Conservation (phyloP, 2,888 invertebrate species). For the Idaea aversata region DNA sequence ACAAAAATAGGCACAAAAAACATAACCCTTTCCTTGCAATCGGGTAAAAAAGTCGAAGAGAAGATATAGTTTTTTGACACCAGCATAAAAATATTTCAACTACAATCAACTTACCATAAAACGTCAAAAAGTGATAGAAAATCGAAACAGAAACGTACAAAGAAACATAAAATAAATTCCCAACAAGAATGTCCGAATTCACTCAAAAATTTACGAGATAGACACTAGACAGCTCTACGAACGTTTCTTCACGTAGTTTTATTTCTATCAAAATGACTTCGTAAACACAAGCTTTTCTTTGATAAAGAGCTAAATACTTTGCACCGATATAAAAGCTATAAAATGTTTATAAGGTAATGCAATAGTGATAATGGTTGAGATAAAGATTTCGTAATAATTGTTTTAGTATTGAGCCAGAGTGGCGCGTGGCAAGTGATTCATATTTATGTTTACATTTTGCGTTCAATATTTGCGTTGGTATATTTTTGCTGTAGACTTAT, state of each 20-base stretch:
- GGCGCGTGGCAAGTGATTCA: slow-evolving; percentile 1
- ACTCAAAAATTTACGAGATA: background rate
- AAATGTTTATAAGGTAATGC: background rate
- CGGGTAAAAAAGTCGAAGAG: too few species aligned
- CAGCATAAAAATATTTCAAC: background rate
- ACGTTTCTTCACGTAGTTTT: background rate
- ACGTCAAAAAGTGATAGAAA: slow-evolving; percentile 1
- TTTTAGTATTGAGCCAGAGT: background rate
- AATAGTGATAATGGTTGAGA: background rate
- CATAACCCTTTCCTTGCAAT: too few species aligned
- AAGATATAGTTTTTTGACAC: background rate
- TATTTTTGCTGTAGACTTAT: background rate
- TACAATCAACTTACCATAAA: background rate
- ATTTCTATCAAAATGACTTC: background rate
- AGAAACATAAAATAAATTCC: background rate
- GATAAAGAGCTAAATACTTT: background rate
- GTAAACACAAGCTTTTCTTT: background rate
- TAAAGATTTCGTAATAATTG: background rate
- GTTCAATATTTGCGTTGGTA: background rate
- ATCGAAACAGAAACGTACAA: background rate
- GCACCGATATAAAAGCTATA: background rate
- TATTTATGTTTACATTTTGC: background rate
- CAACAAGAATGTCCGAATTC: background rate
- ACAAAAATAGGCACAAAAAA: too few species aligned
- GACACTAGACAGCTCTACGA: background rate